phyloP scores from a whole-genome alignment of 2,113 vertebrate species.

The Xiphophorus couchianus region DNA sequence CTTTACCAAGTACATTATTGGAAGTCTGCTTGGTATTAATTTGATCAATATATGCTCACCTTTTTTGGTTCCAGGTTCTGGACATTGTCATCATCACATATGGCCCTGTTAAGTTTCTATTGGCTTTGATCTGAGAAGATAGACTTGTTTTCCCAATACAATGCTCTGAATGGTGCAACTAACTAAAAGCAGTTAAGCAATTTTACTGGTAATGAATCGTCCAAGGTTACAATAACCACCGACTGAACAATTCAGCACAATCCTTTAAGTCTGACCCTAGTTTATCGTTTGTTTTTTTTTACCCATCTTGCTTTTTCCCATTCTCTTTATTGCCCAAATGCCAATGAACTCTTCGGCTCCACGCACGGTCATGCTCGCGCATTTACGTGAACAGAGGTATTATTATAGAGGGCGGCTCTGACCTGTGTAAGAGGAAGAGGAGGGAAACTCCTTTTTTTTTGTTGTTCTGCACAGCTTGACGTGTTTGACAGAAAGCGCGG shows the following conservation, averaged over 20 bases:
- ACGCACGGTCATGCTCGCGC: constrained; percentile 2
- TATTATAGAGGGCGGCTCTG: constrained; percentile 71
- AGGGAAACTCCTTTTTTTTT: constrained; percentile 48
- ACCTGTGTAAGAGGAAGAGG: constrained; percentile 69
- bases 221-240: background rate
- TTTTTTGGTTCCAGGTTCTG: background rate
- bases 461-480: constrained; percentile 65
- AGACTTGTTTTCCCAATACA: background rate
- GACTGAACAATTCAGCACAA: background rate
- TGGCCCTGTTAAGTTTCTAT: background rate
- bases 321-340: constrained; percentile 47
- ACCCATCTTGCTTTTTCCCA: constrained; percentile 14
- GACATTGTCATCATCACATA: background rate
- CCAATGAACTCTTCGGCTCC: constrained; percentile 39
- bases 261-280: constrained; percentile 8
- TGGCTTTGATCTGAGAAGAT: background rate
- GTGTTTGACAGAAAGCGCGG: constrained; percentile 51
- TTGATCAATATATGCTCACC: background rate
- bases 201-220: background rate
- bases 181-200: background rate
- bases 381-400: constrained; percentile 46
- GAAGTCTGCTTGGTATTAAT: background rate
- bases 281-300: constrained; percentile 10
- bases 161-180: background rate
- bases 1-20: background rate